phyloP scores from a whole-genome alignment of 2,797 vertebrate genomes.

The Coendou prehensilis region DNA sequence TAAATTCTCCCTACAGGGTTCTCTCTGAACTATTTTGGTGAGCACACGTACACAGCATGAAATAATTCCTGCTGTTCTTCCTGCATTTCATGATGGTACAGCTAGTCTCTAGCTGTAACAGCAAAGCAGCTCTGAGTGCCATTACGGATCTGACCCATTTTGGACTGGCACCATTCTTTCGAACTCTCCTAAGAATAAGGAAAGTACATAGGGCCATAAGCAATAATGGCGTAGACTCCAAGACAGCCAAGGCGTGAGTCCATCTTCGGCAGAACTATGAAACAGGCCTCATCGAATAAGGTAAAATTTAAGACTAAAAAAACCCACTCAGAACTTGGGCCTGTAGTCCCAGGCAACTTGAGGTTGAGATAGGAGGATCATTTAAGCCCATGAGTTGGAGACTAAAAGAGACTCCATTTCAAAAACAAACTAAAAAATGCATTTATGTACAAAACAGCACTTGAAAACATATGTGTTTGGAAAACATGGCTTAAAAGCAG shows the following conservation, averaged over 20 bases:
- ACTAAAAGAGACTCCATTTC: background rate
- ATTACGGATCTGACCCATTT: background rate
- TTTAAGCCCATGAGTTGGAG: background rate
- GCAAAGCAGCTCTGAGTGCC: background rate
- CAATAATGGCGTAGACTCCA: background rate
- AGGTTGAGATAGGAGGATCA: background rate
- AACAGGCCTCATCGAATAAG: constrained; percentile 36
- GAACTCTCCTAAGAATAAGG: constrained; percentile 9
- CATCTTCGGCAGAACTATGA: constrained; percentile 40
- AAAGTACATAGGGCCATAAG: background rate
- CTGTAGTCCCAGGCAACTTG: background rate
- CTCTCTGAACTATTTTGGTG: background rate
- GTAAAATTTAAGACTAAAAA: constrained; percentile 55
- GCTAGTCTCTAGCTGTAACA: background rate
- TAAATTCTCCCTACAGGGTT: constrained; percentile 5
- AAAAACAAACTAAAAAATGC: background rate
- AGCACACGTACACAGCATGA: background rate
- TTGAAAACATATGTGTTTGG: constrained; percentile 6
- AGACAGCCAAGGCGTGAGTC: background rate
- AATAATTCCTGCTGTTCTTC: background rate
- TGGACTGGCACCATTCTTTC: constrained; percentile 5
- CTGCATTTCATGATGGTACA: background rate
- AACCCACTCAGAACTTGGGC: background rate
- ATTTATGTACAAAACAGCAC: constrained; percentile 48
- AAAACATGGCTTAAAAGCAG: constrained; percentile 12